Evolutionary conservation across 2,113 vertebrate genomes (phyloP).

Genomic region (Marmota flaviventris): DNA sequence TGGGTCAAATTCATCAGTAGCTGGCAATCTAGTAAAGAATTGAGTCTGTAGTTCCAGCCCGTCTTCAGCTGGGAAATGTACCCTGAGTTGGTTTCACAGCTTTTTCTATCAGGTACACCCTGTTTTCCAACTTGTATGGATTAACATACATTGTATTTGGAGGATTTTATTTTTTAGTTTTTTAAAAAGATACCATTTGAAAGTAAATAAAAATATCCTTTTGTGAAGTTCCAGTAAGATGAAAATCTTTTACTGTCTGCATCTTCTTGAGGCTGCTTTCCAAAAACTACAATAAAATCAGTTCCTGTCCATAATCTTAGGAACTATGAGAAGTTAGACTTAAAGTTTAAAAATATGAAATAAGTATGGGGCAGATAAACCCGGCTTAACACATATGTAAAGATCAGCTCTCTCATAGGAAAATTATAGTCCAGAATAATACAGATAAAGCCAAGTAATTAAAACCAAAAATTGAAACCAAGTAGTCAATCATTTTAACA

Average conservation of each 20-base stretch:
- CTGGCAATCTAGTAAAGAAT: not conserved
- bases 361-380: not conserved
- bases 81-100: not conserved
- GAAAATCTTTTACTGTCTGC: not conserved
- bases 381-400: not conserved
- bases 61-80: not conserved
- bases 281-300: constrained; percentile 55
- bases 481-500: constrained; percentile 7
- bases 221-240: not conserved
- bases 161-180: not conserved
- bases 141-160: not conserved
- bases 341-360: constrained; percentile 53
- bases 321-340: constrained; percentile 20
- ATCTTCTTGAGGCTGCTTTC: not conserved
- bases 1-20: not conserved
- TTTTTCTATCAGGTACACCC: not conserved
- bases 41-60: not conserved
- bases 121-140: not conserved
- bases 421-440: not conserved
- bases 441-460: not conserved
- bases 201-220: not conserved
- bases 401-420: constrained; percentile 27
- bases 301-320: not conserved
- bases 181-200: not conserved
- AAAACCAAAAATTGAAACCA: not conserved